Evolutionary conservation across 1,140 invertebrate genomes (phyloP), one percentile per base, ranked within the genome.

Genomic region (Eupristina koningsbergeri): DNA sequence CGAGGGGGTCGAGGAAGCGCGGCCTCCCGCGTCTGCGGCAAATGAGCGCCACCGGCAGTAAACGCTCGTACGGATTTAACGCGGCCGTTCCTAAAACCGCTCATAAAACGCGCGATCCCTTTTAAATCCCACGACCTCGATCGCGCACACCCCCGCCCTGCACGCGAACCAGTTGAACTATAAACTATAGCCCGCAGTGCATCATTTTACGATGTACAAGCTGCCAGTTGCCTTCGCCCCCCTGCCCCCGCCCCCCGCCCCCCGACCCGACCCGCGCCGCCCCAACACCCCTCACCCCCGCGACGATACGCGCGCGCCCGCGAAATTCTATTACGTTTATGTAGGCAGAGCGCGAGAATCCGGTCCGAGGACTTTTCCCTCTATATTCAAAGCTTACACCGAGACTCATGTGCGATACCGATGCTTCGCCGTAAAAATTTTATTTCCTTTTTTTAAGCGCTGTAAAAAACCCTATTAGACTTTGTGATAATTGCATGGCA

Each of bases 131-230:
- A 84, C 86, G 63, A 53, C 63, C 87, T 90, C 88, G 89, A 89
- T 89, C 86, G 84, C 81, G 83, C 75, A 74, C 81, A 11, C 41
- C 78, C 81, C 61, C 47, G 64, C 63, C 67, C 29, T 8, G 58
- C 67, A 31, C 78, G 78, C 75, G 75, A 84, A 80, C 80, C 87
- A 87, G 87, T 89, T 85, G 64, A 87, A 90, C 88, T 90, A 88
- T 89, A 90, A 90, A 90, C 87, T 91, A 89, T 90, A 91, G 90
- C 81, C 85, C 73, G 75, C 87, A 87, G 85, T 88, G 88, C 87
- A 91, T 89, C 89, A 88, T 90, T 91, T 91, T 91, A 91, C 87
- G 90, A 90, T 85, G 85, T 89, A 90, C 88, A 89, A 90, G 86
- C 87, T 87, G 87, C 86, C 84, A 69, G 67, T 71, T 36, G 47